Evolutionary conservation across 2,888 invertebrate species (phyloP), one percentile per base, ranked within the genome.

Genomic region (Euplexia lucipara): DNA sequence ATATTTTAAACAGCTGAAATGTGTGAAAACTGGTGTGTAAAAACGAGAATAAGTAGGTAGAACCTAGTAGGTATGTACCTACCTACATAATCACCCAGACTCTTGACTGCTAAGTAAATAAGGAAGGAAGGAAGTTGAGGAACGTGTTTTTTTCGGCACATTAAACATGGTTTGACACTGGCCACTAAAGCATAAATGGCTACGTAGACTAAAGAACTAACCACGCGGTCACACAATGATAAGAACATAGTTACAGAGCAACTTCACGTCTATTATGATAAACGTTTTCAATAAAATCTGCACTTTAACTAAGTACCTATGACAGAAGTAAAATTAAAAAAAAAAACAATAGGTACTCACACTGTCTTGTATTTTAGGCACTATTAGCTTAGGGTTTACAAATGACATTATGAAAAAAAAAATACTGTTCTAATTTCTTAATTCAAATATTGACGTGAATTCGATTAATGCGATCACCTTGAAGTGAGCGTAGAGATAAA

Each of bases 401-500:
- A 62, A 66, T 9, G 81, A 26, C 81, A 83, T 81, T 54, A 12
- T 79, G 30, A 45, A 61, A 37, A 69, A 81, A 74, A 70, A 48
- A 14, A n/a, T n/a, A 48, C 6, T 69, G 48, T 52, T 56, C 62
- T 63, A 72, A 68, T 70, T 60, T 60, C 49, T 56, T 6, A 62
- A 26, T 59, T 62, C 47, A 67, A 69, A 58, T 51, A 78, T 49
- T 63, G 59, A 82, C 80, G 74, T 82, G 64, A 70, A 77, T 70
- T 75, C 67, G 66, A 83, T 81, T 64, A 80, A 73, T 64, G 42
- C 56, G 73, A 86, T 75, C 70, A 84, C 69, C 86, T 87, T 89
- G 88, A 91, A 89, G 87, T 92, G 86, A 90, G 89, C 85, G 85
- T 49, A 61, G 42, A 69, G 65, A 65, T 73, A 78, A 48, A 73